phyloP scores from a whole-genome alignment of 2,888 invertebrate genomes.

The Uropetala carovei region DNA sequence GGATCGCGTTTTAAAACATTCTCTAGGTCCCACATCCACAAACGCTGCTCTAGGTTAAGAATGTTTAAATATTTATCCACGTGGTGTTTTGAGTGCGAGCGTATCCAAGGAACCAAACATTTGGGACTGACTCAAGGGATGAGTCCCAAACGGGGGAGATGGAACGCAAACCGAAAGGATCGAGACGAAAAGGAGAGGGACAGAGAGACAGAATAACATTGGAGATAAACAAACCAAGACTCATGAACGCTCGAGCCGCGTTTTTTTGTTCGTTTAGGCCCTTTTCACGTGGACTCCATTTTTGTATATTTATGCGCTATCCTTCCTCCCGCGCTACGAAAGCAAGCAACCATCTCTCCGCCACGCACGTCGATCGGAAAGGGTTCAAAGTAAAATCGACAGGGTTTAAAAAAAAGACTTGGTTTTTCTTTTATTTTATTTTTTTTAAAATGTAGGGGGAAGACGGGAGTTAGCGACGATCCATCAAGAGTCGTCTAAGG shows the following conservation, averaged over 20 bases:
- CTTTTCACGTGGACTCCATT: background rate
- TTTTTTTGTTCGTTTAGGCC: background rate
- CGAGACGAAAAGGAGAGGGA: background rate
- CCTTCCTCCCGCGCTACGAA: background rate
- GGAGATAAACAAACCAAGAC: background rate
- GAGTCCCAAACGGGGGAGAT: background rate
- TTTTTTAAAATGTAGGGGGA: background rate
- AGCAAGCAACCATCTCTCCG: background rate
- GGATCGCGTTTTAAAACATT: background rate
- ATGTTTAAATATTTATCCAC: conserved; percentile 35
- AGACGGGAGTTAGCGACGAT: background rate
- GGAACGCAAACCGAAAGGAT: too few species aligned
- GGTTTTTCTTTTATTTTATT: background rate
- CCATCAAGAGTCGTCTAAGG: background rate
- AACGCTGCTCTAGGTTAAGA: background rate
- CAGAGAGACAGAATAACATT: conserved; percentile 2
- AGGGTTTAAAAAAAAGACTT: background rate
- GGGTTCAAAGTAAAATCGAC: conserved; percentile 29
- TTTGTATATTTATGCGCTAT: conserved; percentile 7
- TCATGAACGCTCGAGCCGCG: background rate
- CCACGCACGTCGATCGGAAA: background rate
- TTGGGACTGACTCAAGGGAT: background rate
- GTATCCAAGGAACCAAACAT: conserved; percentile 13
- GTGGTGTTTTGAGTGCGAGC: background rate
- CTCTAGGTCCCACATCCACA: background rate